A percentile compares a stretch with the other conserved stretches of the same genome.
Evolutionary conservation across 2,113 vertebrate genomes (phyloP).

Genomic region (Hippocampus mohnikei): DNA sequence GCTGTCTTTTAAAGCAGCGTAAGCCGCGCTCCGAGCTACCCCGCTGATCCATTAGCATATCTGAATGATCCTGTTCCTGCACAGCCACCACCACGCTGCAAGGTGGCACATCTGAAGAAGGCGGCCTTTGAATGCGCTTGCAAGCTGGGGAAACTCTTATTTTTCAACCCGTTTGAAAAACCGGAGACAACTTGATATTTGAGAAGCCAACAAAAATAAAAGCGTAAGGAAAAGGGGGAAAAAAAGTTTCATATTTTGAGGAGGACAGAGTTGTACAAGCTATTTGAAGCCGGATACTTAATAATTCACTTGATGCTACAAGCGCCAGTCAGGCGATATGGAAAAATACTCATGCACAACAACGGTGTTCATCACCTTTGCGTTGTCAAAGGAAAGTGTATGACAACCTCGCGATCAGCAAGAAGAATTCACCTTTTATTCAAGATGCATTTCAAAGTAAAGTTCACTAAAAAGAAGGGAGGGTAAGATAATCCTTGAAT

Average conservation of each 20-base stretch:
- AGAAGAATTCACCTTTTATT: conserved; percentile 1
- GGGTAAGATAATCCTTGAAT: neutral
- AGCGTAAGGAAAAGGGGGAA: conserved; percentile 47
- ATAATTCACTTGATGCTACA: conserved; percentile 75
- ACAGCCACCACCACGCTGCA: conserved; percentile 73
- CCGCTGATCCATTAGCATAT: conserved; percentile 81
- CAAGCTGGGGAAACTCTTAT: conserved; percentile 71
- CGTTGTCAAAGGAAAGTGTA: conserved; percentile 48
- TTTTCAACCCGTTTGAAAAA: conserved; percentile 74
- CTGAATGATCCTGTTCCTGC: conserved; percentile 77
- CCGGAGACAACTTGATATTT: conserved; percentile 73
- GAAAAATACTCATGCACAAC: conserved; percentile 51
- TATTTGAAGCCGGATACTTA: conserved; percentile 74
- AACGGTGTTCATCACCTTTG: conserved; percentile 43
- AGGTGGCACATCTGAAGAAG: conserved; percentile 80
- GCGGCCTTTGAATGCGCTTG: conserved; percentile 72
- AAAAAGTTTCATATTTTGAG: conserved; percentile 67
- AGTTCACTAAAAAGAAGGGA: neutral
- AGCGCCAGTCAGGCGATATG: conserved; percentile 53
- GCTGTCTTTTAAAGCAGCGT: conserved; percentile 78
- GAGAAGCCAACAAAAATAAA: conserved; percentile 72
- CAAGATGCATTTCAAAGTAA: neutral
- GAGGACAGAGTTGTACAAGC: conserved; percentile 69
- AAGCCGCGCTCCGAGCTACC: conserved; percentile 74
- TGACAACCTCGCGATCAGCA: conserved; percentile 41